Conservation (phyloP, 2,797 vertebrate species). For the Coregonus suidteri region DNA sequence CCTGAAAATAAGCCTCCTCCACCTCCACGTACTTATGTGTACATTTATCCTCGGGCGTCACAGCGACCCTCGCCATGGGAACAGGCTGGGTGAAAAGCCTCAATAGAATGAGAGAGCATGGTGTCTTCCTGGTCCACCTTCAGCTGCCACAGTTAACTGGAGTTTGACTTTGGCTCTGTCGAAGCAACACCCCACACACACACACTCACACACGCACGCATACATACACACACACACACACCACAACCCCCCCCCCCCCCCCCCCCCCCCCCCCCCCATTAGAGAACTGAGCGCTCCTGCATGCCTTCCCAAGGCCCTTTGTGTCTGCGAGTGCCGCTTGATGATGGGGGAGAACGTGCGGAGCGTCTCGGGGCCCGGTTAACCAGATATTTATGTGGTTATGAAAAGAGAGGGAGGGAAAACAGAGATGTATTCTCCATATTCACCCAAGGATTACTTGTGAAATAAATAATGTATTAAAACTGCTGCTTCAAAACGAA, state of each 20-base stretch:
- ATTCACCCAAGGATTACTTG: conserved; percentile 61
- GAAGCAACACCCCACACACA: conserved; percentile 24
- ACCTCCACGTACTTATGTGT: conserved; percentile 53
- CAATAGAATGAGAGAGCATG: conserved; percentile 58
- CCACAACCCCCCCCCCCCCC: not conserved
- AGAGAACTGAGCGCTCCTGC: conserved; percentile 3
- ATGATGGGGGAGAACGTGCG: conserved; percentile 39
- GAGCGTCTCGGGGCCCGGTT: conserved; percentile 52
- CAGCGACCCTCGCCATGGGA: conserved; percentile 49
- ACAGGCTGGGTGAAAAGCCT: conserved; percentile 51
- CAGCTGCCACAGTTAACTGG: conserved; percentile 45
- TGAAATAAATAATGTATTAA: conserved; percentile 68
- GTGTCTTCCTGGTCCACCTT: conserved; percentile 58
- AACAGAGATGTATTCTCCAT: conserved; percentile 34
- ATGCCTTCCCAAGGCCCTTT: conserved; percentile 19
- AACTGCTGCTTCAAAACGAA: conserved; percentile 57
- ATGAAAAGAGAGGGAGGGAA: conserved; percentile 52
- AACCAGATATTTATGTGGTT: conserved; percentile 65
- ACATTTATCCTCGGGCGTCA: conserved; percentile 65
- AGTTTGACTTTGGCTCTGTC: conserved; percentile 66
- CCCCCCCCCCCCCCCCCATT: not conserved
- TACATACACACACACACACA: no score
- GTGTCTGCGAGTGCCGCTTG: not conserved
- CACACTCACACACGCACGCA: no score
- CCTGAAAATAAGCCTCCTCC: conserved; percentile 68